Percentiles rank a stretch among this genome's conserved stretches.
phyloP scores from a whole-genome alignment of 2,888 invertebrate genomes.

The Cephus nigrinus region DNA sequence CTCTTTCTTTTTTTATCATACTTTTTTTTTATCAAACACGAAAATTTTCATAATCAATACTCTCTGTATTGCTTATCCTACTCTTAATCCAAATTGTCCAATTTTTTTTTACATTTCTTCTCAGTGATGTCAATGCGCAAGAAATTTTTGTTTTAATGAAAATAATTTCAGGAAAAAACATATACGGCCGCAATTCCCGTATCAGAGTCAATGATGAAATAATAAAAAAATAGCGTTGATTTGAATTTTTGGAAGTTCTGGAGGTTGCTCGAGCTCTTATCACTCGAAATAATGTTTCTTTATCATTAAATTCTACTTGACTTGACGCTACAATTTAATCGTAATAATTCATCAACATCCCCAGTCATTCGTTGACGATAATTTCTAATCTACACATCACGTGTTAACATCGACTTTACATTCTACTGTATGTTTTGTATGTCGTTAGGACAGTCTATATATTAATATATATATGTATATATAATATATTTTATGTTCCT shows the following conservation, averaged over 20 bases:
- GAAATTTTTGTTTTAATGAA: neutral
- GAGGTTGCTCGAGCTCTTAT: neutral
- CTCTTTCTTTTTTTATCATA: neutral
- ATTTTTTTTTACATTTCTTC: neutral
- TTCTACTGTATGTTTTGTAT: conserved; percentile 42
- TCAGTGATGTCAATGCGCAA: neutral
- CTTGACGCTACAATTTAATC: neutral
- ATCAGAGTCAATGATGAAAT: neutral
- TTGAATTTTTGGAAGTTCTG: neutral
- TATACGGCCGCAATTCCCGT: neutral
- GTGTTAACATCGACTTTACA: conserved; percentile 45
- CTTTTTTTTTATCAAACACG: neutral
- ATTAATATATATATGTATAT: conserved; percentile 16
- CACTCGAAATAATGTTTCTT: neutral
- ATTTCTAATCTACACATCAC: conserved; percentile 20
- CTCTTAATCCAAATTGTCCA: neutral
- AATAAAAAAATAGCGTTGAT: neutral
- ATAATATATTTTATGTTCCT: conserved; percentile 19
- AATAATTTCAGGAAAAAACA: neutral
- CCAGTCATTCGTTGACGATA: conserved; percentile 9
- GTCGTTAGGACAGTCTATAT: conserved; percentile 43
- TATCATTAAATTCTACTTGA: neutral
- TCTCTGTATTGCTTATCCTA: neutral
- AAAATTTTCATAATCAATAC: neutral
- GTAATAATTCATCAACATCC: neutral